Conservation (phyloP, 2,113 vertebrate genomes). For the Corythornis madagascariensis region DNA sequence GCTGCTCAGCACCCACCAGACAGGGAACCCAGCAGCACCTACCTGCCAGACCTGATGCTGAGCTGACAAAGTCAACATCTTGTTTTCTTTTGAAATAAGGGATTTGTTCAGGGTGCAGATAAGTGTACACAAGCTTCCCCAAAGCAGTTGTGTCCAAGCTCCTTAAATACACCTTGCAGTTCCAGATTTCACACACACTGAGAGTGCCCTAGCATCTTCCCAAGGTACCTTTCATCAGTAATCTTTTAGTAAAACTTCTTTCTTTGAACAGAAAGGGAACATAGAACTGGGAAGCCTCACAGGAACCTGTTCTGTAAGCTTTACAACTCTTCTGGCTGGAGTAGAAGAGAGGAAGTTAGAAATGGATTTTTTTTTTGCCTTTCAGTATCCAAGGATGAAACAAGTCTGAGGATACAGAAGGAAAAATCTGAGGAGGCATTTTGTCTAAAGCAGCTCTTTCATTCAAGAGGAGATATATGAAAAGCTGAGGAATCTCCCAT, state of each 20-base stretch:
- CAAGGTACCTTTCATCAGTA: background rate
- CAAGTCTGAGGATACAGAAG: background rate
- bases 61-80: background rate
- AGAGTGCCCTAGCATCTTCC: background rate
- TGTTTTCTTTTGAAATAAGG: constrained; percentile 28
- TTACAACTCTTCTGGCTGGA: constrained; percentile 5
- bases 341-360: background rate
- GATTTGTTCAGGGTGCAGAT: background rate
- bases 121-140: background rate
- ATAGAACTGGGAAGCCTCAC: background rate
- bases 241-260: background rate
- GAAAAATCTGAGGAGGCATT: background rate
- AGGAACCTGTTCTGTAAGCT: constrained; percentile 30
- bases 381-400: background rate
- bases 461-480: background rate
- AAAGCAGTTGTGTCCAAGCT: background rate
- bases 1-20: background rate
- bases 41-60: background rate
- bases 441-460: background rate
- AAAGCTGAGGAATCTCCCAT: background rate
- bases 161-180: background rate
- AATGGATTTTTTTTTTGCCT: background rate
- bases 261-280: background rate
- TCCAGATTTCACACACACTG: background rate
- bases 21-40: background rate